Percentiles rank a stretch among this genome's conserved stretches.
Conservation (phyloP, 2,113 vertebrate species). For the Desmodus rotundus region DNA sequence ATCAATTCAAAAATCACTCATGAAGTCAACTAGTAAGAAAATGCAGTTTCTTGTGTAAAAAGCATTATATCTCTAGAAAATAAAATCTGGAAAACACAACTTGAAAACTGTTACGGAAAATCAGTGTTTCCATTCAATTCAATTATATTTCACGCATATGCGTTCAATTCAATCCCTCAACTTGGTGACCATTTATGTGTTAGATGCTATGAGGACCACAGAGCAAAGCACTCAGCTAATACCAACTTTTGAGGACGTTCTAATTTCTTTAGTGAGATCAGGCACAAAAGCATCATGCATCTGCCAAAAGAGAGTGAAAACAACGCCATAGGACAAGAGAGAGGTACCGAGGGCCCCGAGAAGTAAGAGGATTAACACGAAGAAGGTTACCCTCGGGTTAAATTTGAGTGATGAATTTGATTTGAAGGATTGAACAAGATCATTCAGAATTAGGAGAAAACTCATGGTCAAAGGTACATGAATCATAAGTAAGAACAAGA, state of each 20-base stretch:
- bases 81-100: not conserved
- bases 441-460: not conserved
- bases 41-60: not conserved
- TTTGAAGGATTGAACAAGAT: not conserved
- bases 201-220: not conserved
- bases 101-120: not conserved
- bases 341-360: not conserved
- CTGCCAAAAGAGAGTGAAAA: not conserved
- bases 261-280: not conserved
- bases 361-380: not conserved
- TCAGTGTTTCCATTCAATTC: not conserved
- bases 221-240: not conserved
- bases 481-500: not conserved
- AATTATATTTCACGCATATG: not conserved
- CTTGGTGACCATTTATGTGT: not conserved
- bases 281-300: not conserved
- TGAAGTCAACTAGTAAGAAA: not conserved
- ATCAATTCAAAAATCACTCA: conserved; percentile 11
- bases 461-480: not conserved
- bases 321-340: not conserved
- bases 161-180: not conserved
- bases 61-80: not conserved
- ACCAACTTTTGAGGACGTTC: not conserved
- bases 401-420: not conserved
- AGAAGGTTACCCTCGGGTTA: not conserved